These are phyloP conservation scores for Dipodomys spectabilis DNA, from an alignment of 2,113 vertebrate species.

Conservation along the genomic window DNA sequence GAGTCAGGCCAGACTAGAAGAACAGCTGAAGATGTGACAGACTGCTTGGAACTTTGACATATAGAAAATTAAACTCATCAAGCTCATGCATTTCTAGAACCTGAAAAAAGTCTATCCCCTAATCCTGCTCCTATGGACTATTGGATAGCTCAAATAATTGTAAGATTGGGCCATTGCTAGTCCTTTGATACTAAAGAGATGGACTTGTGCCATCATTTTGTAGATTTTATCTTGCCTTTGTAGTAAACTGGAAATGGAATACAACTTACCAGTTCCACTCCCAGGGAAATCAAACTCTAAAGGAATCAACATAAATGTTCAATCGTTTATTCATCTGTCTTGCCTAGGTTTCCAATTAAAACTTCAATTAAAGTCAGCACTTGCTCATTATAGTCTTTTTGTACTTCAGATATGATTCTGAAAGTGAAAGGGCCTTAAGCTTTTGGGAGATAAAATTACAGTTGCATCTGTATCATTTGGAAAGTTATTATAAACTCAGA, in stretches of 20 bases:
- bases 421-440: constrained; percentile 7
- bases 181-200: constrained; percentile 2
- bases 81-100: constrained; percentile 53
- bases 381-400: background rate
- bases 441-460: background rate
- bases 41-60: constrained; percentile 65
- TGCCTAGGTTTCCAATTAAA: background rate
- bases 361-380: constrained; percentile 18
- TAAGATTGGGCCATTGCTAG: background rate
- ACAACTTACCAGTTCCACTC: constrained; percentile 61
- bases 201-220: constrained; percentile 19
- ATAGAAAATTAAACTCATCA: constrained; percentile 70
- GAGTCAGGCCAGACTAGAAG: constrained; percentile 55
- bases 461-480: background rate
- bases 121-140: constrained; percentile 69
- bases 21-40: constrained; percentile 30
- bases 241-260: constrained; percentile 72
- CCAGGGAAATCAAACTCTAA: constrained; percentile 73
- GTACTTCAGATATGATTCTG: background rate
- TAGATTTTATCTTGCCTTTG: constrained; percentile 56
- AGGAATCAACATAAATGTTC: constrained; percentile 76
- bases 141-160: constrained; percentile 65
- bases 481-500: constrained; percentile 26
- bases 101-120: constrained; percentile 73
- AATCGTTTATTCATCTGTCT: constrained; percentile 61